These are phyloP conservation scores for Sebastes miniatus DNA, from an alignment of 2,797 vertebrate genomes.

Conservation along the genomic window DNA sequence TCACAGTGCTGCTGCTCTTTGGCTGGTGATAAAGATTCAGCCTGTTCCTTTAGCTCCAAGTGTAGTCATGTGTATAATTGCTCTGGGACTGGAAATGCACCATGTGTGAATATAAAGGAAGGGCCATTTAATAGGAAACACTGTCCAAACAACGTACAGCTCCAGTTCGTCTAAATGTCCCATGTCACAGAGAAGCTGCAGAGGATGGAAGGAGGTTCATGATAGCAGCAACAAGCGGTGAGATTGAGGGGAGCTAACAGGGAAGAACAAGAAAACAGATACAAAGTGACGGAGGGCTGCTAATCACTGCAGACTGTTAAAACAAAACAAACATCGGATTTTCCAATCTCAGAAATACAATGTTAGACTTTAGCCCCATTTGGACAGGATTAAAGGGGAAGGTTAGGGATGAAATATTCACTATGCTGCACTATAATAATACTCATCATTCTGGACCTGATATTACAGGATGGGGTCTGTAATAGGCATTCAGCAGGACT, in stretches of 20 bases:
- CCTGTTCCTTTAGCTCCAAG: constrained; percentile 78
- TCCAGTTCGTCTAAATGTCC: constrained; percentile 75
- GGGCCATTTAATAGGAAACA: constrained; percentile 76
- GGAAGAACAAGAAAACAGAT: constrained; percentile 28
- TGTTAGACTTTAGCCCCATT: neutral
- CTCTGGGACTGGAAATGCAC: constrained; percentile 78
- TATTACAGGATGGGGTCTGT: neutral
- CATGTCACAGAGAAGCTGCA: constrained; percentile 67
- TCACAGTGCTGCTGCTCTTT: constrained; percentile 69
- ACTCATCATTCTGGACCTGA: neutral
- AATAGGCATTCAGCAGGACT: neutral
- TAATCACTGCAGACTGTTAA: constrained; percentile 22
- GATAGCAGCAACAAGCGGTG: constrained; percentile 42
- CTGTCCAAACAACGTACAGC: constrained; percentile 75
- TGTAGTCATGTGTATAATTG: constrained; percentile 82
- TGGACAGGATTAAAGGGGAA: neutral
- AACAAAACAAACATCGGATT: neutral
- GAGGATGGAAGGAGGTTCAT: constrained; percentile 54
- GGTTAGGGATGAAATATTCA: neutral
- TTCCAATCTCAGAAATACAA: neutral
- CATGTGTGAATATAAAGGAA: constrained; percentile 78
- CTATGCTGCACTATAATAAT: neutral
- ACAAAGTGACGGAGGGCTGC: constrained; percentile 16
- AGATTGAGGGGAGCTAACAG: neutral
- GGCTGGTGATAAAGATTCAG: constrained; percentile 79